These are phyloP conservation scores for Drosophila macrospina DNA, from an alignment of 2,888 invertebrate genomes.

Conservation along the genomic window DNA sequence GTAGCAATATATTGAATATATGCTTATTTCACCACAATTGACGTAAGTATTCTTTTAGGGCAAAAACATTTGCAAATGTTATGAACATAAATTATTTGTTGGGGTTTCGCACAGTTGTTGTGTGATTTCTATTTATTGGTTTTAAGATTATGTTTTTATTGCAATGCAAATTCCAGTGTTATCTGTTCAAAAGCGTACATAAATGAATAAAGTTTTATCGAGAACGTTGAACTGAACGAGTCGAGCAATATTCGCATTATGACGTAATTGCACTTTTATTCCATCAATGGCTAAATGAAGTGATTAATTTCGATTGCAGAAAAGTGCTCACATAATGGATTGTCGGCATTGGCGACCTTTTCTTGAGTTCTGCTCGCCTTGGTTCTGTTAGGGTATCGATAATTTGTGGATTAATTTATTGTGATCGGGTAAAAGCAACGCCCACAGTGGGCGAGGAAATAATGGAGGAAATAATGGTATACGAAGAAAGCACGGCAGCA, in stretches of 20 bases:
- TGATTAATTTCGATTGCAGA: slow-evolving; percentile 61
- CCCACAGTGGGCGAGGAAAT: slow-evolving; percentile 57
- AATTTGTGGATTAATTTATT: slow-evolving; percentile 78
- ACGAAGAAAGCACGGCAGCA: slow-evolving; percentile 33
- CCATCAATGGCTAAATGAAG: slow-evolving; percentile 21
- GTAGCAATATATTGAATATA: background rate
- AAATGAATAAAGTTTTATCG: slow-evolving; percentile 1
- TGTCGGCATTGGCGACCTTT: slow-evolving; percentile 36
- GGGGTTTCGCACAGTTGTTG: background rate
- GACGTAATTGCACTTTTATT: slow-evolving; percentile 7
- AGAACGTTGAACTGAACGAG: background rate
- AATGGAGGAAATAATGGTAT: slow-evolving; percentile 54
- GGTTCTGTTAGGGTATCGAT: slow-evolving; percentile 59
- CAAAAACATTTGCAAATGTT: background rate
- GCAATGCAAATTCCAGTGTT: slow-evolving; percentile 1
- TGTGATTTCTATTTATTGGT: background rate
- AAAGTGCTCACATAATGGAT: slow-evolving; percentile 51
- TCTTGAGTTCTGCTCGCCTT: background rate
- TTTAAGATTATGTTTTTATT: slow-evolving; percentile 9
- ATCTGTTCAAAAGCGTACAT: slow-evolving; percentile 5
- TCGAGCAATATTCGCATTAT: slow-evolving; percentile 2
- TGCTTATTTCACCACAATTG: background rate
- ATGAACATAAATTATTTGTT: background rate
- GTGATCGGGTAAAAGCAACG: slow-evolving; percentile 70
- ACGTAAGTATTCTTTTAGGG: background rate